Evolutionary conservation across 2,797 vertebrate genomes (phyloP), one percentile per base, ranked within the genome.

Genomic region (Chrysocyon brachyurus): DNA sequence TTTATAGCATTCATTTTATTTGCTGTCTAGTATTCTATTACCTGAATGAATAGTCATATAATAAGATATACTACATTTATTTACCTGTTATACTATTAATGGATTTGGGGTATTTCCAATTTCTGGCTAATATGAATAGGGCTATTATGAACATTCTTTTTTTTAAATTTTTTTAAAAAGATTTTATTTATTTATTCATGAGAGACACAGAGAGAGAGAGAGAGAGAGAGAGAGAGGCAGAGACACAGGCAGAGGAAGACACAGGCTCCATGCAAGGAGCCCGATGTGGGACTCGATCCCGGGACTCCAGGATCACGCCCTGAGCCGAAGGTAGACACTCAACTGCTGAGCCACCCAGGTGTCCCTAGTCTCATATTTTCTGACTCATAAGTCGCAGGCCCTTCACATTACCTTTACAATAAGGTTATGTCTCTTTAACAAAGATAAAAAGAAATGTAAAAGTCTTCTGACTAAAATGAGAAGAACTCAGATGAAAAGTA

Each of bases 401-500:
- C 22, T 56, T 92, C 61, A 61, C 46, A 56, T 77, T 40, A 59
- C 31, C 6, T 96, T 96, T 90, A 87, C 24, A 79, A 5, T 54
- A n/a, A 61, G 22, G 28, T 56, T 57, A 7, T 3, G 33, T 86
- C 26, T 78, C 63, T 91, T 97, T 87, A 70, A 63, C 16, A 6
- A 86, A 54, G 57, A 84, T 88, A 28, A 82, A 94, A 61, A 90
- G 49, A 36, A 95, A 92, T 49, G 46, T 90, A 86, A 90, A 88
- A 77, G 36, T 92, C 8, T 91, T 83, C 63, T n/a, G 81, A 63
- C 26, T 22, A 28, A 63, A 36, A 78, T 87, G 33, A 92, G 87
- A 70, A 77, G 86, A 86, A 10, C 40, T 87, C 40, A 87, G 87
- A 59, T 84, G 33, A 36, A 91, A 87, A 81, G 22, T 46, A 46